phyloP scores from a whole-genome alignment of 1,140 invertebrate species.

The Bemisia tabaci region DNA sequence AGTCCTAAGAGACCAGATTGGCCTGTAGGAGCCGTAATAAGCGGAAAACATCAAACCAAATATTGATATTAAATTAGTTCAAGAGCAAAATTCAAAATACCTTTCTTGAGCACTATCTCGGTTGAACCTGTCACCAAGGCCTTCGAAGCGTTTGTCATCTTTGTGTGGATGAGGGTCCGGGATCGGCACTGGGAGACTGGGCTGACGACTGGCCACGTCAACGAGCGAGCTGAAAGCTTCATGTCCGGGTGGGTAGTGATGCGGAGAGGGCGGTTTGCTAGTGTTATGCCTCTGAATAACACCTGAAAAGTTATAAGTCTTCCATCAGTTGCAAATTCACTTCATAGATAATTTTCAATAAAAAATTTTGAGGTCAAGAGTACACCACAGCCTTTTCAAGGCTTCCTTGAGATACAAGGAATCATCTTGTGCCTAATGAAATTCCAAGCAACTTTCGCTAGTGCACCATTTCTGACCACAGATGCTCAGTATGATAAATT shows the following conservation, averaged over 20 bases:
- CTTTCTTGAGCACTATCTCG: slow-evolving; percentile 22
- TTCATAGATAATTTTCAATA: neutral
- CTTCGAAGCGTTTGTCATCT: slow-evolving; percentile 30
- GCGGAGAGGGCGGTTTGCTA: slow-evolving; percentile 29
- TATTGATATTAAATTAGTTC: too few species aligned
- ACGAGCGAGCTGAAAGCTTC: slow-evolving; percentile 74
- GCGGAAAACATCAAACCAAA: too few species aligned
- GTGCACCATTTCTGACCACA: too few species aligned
- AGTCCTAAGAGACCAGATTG: too few species aligned
- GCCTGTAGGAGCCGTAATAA: too few species aligned
- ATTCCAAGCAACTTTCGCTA: too few species aligned
- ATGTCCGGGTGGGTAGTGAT: slow-evolving; percentile 46
- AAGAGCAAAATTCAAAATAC: too few species aligned
- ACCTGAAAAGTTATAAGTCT: slow-evolving; percentile 31
- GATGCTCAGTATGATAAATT: too few species aligned
- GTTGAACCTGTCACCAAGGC: slow-evolving; percentile 33
- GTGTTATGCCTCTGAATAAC: slow-evolving; percentile 55
- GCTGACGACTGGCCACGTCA: slow-evolving; percentile 71
- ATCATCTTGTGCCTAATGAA: too few species aligned
- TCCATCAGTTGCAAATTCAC: neutral
- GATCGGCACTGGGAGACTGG: slow-evolving; percentile 62
- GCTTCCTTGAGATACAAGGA: too few species aligned
- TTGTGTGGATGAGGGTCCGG: slow-evolving; percentile 12
- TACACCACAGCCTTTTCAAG: neutral
- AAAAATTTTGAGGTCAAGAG: neutral